Evolutionary conservation across 2,113 vertebrate species (phyloP), one percentile per base, ranked within the genome.

Genomic region (Ursus arctos): DNA sequence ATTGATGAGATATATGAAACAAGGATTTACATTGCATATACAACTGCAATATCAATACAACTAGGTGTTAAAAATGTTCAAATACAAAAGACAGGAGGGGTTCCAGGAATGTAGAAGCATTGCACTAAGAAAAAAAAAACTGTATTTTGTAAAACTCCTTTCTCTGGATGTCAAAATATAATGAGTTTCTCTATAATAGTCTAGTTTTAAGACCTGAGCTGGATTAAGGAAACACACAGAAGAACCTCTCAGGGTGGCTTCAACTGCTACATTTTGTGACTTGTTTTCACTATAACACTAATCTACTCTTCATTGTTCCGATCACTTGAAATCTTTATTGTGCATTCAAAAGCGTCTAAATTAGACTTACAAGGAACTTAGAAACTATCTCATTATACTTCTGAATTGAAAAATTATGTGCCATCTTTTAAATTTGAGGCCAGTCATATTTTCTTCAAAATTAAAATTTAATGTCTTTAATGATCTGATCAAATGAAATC

Each of bases 381-480:
- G 33, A 77, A 88, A 79, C 7, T 18, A 76, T 31, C 36, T 93
- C 43, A 82, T 77, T 91, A 95, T 59, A 83, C 7, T 40, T 53
- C 13, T 61, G 4, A 86, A 72, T 33, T 87, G 49, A 91, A 95
- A 82, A 93, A n/a, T 87, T 53, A 65, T 79, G 12, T 83, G n/a
- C 5, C 59, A 26, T 55, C 47, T 85, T 63, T 79, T 51, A 92
- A 82, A 93, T 71, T 57, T 93, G 47, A 74, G 33, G 7, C 55
- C 87, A 95, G 77, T 90, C 16, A 63, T 79, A 86, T 57, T 96
- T 92, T 93, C 40, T 88, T 93, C 40, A 91, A 95, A 86, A 91
- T 87, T n/a, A 65, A 94, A 74, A 83, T 72, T 49, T 95, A 92
- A 74, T 71, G 49, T 36, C 76, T 55, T 71, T 95, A 61, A 77